Evolutionary conservation across 1,140 invertebrate species (phyloP).

Genomic region (Calephelis nemesis): DNA sequence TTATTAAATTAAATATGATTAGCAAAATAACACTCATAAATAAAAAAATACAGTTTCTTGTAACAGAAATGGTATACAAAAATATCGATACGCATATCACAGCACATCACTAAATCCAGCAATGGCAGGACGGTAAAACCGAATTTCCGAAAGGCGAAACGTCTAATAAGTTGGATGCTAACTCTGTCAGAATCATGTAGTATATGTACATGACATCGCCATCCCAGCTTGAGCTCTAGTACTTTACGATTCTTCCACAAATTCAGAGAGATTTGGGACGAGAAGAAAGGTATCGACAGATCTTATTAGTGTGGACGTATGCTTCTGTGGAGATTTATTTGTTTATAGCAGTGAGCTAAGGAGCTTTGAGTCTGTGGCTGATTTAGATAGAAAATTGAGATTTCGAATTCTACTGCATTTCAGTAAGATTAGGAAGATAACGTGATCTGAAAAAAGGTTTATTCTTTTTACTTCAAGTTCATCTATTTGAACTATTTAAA

Average conservation of each 20-base stretch:
- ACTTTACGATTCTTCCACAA: background rate
- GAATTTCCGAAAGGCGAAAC: constrained; percentile 76
- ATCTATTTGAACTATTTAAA: no score
- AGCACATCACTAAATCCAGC: constrained; percentile 42
- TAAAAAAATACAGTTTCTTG: no score
- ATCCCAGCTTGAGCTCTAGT: constrained; percentile 37
- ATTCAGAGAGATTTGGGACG: constrained; percentile 1
- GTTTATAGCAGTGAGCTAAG: constrained; percentile 9
- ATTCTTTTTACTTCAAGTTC: no score
- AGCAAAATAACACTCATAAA: no score
- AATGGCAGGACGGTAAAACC: constrained; percentile 66
- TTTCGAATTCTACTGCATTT: background rate
- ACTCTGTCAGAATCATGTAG: constrained; percentile 54
- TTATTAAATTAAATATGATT: no score
- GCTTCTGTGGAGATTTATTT: constrained; percentile 11
- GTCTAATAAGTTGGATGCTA: constrained; percentile 77
- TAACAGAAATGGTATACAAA: no score
- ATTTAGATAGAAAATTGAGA: constrained; percentile 1
- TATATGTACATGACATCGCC: constrained; percentile 57
- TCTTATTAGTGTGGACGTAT: background rate
- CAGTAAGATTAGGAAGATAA: background rate
- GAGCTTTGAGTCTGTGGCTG: background rate
- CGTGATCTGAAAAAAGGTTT: no score
- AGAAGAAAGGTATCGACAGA: constrained; percentile 13
- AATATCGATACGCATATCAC: constrained; percentile 15